These are phyloP conservation scores for Mantis religiosa DNA, from an alignment of 2,888 invertebrate species.

Conservation along the genomic window DNA sequence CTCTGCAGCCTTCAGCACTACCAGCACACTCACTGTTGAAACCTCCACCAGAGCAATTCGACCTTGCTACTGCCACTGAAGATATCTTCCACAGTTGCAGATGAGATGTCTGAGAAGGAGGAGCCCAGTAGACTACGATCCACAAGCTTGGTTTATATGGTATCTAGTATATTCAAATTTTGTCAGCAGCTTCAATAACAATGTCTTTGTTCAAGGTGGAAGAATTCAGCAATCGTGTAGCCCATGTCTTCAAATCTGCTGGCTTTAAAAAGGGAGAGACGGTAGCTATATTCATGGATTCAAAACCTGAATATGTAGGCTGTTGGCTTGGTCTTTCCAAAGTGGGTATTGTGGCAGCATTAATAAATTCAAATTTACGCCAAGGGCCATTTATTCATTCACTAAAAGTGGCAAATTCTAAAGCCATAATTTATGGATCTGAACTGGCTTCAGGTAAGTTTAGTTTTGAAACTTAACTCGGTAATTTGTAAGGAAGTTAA, in stretches of 20 bases:
- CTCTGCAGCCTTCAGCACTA: too few species aligned
- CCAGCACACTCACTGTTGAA: too few species aligned
- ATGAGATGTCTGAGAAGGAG: too few species aligned
- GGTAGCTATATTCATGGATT: constrained; percentile 57
- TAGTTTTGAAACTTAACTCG: too few species aligned
- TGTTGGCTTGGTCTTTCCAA: constrained; percentile 60
- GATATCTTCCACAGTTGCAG: too few species aligned
- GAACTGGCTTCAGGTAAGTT: constrained; percentile 43
- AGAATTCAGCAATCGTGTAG: constrained; percentile 55
- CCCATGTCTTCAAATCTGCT: constrained; percentile 53
- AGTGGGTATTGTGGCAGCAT: constrained; percentile 47
- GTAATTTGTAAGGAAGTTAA: too few species aligned
- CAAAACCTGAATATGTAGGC: constrained; percentile 54
- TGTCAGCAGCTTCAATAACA: background rate
- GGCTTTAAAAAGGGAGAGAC: constrained; percentile 50
- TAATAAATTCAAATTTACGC: constrained; percentile 57
- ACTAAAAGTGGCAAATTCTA: constrained; percentile 49
- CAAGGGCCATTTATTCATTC: constrained; percentile 52
- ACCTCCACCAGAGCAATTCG: too few species aligned
- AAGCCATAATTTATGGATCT: constrained; percentile 49
- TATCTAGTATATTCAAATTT: too few species aligned
- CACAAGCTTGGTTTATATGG: too few species aligned
- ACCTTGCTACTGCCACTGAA: too few species aligned
- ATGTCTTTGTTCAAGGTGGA: constrained; percentile 47
- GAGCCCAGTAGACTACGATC: too few species aligned